Conservation (phyloP, 1,140 invertebrate species). For the Neodiprion pinetum region DNA sequence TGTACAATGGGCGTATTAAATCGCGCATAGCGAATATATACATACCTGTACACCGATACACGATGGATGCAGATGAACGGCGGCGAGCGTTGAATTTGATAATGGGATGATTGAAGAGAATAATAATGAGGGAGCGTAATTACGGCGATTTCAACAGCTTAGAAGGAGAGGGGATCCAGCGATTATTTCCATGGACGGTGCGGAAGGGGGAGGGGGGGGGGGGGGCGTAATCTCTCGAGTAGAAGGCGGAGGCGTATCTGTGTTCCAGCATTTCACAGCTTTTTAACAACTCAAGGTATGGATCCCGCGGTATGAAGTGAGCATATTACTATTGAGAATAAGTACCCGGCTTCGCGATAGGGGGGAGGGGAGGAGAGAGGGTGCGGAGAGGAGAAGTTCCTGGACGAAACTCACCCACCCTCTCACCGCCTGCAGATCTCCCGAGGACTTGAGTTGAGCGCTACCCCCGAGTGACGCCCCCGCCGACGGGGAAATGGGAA, state of each 20-base stretch:
- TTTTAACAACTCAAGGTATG: slow-evolving; percentile 24
- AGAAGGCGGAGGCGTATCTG: slow-evolving; percentile 27
- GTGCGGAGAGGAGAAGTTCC: slow-evolving; percentile 20
- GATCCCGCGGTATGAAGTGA: slow-evolving; percentile 57
- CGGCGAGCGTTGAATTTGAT: too few relatives aligned
- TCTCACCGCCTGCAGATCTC: too few relatives aligned
- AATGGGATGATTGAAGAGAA: neutral
- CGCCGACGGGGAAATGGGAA: too few relatives aligned
- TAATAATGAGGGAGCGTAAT: slow-evolving; percentile 14
- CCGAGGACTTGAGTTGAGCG: neutral
- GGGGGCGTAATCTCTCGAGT: slow-evolving; percentile 28
- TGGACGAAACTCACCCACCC: too few relatives aligned
- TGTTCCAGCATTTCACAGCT: too few relatives aligned
- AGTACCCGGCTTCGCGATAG: slow-evolving; percentile 61
- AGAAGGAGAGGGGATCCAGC: slow-evolving; percentile 8
- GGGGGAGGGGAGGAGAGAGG: slow-evolving; percentile 29
- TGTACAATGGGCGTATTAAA: too few relatives aligned
- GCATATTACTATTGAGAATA: slow-evolving; percentile 65
- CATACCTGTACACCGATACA: too few relatives aligned
- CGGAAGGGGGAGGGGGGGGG: slow-evolving; percentile 6
- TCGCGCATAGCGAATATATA: too few relatives aligned
- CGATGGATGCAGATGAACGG: too few relatives aligned
- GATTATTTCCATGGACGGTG: slow-evolving; percentile 24
- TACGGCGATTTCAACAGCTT: neutral
- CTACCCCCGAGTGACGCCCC: neutral